Evolutionary conservation across 2,113 vertebrate genomes (phyloP), one percentile per base, ranked within the genome.

Genomic region (Passer domesticus): DNA sequence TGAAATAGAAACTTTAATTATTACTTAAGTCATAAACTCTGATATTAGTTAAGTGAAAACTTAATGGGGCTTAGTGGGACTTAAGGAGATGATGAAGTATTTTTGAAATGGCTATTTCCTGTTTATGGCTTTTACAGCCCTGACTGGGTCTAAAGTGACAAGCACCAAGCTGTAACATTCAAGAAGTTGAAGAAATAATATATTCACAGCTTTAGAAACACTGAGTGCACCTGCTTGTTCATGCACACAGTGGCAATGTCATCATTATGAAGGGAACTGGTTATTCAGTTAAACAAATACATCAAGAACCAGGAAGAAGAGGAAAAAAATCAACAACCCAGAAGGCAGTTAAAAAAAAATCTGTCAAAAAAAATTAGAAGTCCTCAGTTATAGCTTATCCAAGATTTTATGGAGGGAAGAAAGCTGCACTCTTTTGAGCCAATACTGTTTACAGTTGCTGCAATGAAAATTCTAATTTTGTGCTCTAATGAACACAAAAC

Each of bases 381-480:
- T 91, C 72, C 74, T 88, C 88, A 95, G 87, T 94, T 74, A 96
- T 80, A 84, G 89, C 91, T 97, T 97, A 96, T 92, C 95, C 87
- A 92, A 97, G 94, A 97, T 97, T 97, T 98, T 97, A 97, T 92
- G 95, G 92, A 94, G 78, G 81, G 68, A 95, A 95, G 97, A 95
- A 94, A 33, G 60, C 89, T 95, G 84, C 87, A 96, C 83, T 97
- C 92, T 70, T 97, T 95, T 97, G 92, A 97, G 94, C 94, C 96
- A 97, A 96, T 90, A 91, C 96, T 98, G 95, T 98, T 98, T 98
- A 98, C 80, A 97, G 97, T 97, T 97, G 86, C 95, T 93, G 98
- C 96, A 98, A 97, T 97, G 97, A 98, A 98, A 98, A 98, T 98
- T 98, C 98, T 98, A 98, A 98, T 98, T 98, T 98, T 98, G 98